phyloP scores from a whole-genome alignment of 1,140 invertebrate species.

The Drosophila ananassae region DNA sequence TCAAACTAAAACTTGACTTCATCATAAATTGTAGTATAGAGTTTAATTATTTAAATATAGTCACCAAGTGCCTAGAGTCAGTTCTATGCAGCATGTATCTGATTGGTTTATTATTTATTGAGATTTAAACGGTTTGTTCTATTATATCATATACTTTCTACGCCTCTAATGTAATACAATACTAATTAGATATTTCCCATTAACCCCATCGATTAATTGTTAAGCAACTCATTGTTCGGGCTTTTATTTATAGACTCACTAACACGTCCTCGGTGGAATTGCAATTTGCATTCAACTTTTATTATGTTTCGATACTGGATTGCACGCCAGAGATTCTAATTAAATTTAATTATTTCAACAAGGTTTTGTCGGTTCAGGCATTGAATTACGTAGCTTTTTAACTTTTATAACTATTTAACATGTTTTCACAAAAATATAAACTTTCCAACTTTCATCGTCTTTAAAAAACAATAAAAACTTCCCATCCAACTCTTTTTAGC shows the following conservation, averaged over 20 bases:
- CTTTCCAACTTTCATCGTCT: too few species aligned
- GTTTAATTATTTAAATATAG: background rate
- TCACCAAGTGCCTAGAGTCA: background rate
- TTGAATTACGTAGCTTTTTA: too few species aligned
- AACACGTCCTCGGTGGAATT: background rate
- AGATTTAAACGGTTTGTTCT: background rate
- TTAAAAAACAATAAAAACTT: too few species aligned
- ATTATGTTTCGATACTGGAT: background rate
- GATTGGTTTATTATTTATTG: background rate
- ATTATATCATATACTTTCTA: background rate
- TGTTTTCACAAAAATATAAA: too few species aligned
- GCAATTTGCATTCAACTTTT: background rate
- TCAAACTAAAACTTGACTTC: background rate
- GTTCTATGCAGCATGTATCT: background rate
- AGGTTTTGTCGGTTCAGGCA: too few species aligned
- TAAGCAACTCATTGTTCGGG: background rate
- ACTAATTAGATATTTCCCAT: background rate
- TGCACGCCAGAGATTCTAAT: background rate
- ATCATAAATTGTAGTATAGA: background rate
- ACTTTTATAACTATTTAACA: too few species aligned
- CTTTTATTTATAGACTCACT: slow-evolving; percentile 1
- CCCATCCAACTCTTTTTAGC: too few species aligned
- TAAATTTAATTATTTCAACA: background rate
- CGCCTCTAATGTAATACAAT: background rate
- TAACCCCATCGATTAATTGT: background rate